Evolutionary conservation across 1,140 invertebrate species (phyloP).

Genomic region (Drosophila elegans): DNA sequence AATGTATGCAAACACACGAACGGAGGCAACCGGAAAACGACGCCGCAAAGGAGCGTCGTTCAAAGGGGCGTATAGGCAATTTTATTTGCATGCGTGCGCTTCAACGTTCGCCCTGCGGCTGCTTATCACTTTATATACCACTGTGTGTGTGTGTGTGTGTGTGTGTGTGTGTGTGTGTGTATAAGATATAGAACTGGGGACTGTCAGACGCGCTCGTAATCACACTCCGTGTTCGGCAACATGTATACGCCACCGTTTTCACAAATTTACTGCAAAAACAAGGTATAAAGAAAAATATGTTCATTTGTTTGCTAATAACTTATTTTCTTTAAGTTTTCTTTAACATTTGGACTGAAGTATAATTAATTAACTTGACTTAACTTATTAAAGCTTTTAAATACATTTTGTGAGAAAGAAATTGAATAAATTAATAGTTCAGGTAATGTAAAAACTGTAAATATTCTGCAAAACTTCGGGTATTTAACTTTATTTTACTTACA

Average conservation of each 20-base stretch:
- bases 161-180: not conserved
- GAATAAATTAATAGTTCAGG: not conserved
- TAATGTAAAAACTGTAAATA: not conserved
- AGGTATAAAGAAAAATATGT: too few species aligned
- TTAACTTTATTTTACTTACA: slow-evolving; percentile 34
- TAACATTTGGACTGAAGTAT: too few species aligned
- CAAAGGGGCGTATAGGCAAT: slow-evolving; percentile 72
- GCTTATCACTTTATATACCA: slow-evolving; percentile 67
- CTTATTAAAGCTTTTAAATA: too few species aligned
- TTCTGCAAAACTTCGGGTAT: slow-evolving; percentile 10
- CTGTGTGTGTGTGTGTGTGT: not conserved
- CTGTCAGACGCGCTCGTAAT: not conserved
- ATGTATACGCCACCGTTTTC: slow-evolving; percentile 38
- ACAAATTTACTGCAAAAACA: too few species aligned
- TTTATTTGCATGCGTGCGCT: slow-evolving; percentile 69
- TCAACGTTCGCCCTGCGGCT: slow-evolving; percentile 57
- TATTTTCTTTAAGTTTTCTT: too few species aligned
- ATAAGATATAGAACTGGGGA: slow-evolving; percentile 15
- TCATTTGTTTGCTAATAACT: too few species aligned
- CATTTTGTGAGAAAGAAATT: too few species aligned
- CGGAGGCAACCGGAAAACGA: not conserved
- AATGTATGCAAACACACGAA: slow-evolving; percentile 65
- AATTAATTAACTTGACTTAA: too few species aligned
- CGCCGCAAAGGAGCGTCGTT: slow-evolving; percentile 24
- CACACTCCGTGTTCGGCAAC: slow-evolving; percentile 14